A percentile compares a stretch with the other conserved stretches of the same genome.
Evolutionary conservation across 2,888 invertebrate species (phyloP).

Genomic region (Creontiades dilutus): DNA sequence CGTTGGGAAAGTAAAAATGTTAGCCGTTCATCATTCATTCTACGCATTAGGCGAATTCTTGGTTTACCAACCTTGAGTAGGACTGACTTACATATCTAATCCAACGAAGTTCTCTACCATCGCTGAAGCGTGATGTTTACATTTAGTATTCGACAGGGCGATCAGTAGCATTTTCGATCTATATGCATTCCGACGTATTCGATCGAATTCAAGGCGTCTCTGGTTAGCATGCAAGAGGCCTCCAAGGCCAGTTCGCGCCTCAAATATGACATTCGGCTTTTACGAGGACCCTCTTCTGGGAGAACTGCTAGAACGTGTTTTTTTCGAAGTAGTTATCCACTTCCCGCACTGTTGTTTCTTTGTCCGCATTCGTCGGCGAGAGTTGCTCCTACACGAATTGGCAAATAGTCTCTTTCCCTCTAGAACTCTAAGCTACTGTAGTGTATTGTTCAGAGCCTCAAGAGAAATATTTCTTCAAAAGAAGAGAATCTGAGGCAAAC

Average conservation of each 20-base stretch:
- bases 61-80: no score
- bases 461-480: no score
- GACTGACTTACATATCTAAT: no score
- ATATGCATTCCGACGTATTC: background rate
- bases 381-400: background rate
- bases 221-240: conserved; percentile 28
- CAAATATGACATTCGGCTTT: conserved; percentile 34
- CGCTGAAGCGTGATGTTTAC: background rate
- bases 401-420: no score
- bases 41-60: no score
- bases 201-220: conserved; percentile 1
- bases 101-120: background rate
- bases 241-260: conserved; percentile 40
- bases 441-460: no score
- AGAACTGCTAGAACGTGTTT: conserved; percentile 24
- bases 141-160: background rate
- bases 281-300: conserved; percentile 17
- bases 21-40: no score
- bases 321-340: conserved; percentile 28
- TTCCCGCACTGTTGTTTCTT: conserved; percentile 27
- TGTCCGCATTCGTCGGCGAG: background rate
- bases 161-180: background rate
- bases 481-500: no score
- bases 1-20: no score
- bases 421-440: no score